Evolutionary conservation across 2,797 vertebrate species (phyloP).

Genomic region (Takifugu ocellatus): DNA sequence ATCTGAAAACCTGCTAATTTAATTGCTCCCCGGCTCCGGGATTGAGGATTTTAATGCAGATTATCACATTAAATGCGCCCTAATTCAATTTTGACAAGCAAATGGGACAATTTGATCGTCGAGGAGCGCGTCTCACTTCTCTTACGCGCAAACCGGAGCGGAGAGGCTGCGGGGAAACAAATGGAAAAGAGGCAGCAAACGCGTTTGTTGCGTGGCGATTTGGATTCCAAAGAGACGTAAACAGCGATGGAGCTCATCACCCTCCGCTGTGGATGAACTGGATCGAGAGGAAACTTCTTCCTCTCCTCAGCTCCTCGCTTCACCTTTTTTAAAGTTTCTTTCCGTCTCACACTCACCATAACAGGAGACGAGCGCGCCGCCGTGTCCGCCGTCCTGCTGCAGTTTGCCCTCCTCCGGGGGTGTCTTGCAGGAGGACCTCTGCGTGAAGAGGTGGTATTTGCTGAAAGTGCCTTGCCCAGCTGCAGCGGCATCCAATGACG

Average conservation of each 20-base stretch:
- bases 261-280: too few relatives aligned
- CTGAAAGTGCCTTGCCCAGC: conserved; percentile 85
- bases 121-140: conserved; percentile 39
- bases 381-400: conserved; percentile 81
- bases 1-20: conserved; percentile 74
- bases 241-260: too few relatives aligned
- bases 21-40: conserved; percentile 68
- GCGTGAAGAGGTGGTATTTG: conserved; percentile 93
- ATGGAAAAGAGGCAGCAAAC: too few relatives aligned
- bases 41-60: conserved; percentile 72
- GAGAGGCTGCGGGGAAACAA: too few relatives aligned
- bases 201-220: too few relatives aligned
- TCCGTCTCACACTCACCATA: conserved; percentile 84
- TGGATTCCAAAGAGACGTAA: too few relatives aligned
- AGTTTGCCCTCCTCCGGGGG: conserved; percentile 86
- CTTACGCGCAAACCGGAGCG: conserved; percentile 42
- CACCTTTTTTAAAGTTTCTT: neutral
- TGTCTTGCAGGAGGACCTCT: conserved; percentile 88
- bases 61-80: conserved; percentile 75
- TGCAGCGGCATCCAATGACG: conserved; percentile 85
- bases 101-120: conserved; percentile 61
- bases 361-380: conserved; percentile 85
- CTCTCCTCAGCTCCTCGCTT: neutral
- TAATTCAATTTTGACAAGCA: conserved; percentile 70
- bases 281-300: too few relatives aligned